Conservation (phyloP, 2,797 vertebrate genomes). For the Eulemur mongoz region DNA sequence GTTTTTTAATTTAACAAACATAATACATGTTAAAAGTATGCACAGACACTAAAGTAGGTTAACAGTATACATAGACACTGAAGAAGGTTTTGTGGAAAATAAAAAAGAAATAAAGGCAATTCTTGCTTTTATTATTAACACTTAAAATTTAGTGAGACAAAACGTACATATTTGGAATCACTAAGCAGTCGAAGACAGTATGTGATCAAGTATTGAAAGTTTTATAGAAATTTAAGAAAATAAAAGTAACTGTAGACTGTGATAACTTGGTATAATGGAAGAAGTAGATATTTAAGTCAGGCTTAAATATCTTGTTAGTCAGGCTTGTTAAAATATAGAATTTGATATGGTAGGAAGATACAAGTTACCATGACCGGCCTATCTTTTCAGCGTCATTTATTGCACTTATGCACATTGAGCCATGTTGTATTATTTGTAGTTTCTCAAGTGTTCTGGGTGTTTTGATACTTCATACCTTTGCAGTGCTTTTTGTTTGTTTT, state of each 20-base stretch:
- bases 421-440: neutral
- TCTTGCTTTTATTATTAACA: neutral
- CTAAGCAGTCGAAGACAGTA: neutral
- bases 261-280: neutral
- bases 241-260: neutral
- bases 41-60: neutral
- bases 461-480: neutral
- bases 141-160: neutral
- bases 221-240: neutral
- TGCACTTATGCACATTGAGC: neutral
- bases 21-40: neutral
- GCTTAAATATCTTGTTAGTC: neutral
- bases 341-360: neutral
- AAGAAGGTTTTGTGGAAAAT: conserved; percentile 3
- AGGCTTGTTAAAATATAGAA: neutral
- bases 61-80: neutral
- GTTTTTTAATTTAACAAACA: neutral
- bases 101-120: neutral
- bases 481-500: neutral
- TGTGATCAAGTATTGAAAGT: neutral
- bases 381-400: neutral
- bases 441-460: neutral
- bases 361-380: neutral
- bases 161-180: neutral
- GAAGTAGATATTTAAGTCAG: neutral